Conservation (phyloP, 2,888 invertebrate species). For the Merodon equestris region DNA sequence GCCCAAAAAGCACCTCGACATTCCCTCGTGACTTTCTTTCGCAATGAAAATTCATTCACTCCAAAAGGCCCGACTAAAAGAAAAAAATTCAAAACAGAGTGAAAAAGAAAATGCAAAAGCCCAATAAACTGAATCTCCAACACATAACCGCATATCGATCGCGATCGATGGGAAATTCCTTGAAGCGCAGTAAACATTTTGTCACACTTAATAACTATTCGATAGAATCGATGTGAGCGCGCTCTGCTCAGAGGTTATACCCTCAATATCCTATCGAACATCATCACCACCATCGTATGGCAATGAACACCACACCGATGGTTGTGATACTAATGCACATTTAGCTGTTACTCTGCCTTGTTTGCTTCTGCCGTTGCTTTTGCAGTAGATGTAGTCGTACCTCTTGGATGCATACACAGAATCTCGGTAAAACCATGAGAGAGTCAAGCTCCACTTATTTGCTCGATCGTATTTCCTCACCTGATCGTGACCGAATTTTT, state of each 20-base stretch:
- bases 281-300: slow-evolving; percentile 63
- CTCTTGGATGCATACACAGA: no score
- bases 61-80: not conserved
- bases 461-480: slow-evolving; percentile 68
- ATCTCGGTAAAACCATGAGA: slow-evolving; percentile 57
- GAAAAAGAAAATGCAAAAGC: no score
- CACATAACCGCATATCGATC: slow-evolving; percentile 56
- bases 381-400: slow-evolving; percentile 5
- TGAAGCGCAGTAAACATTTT: slow-evolving; percentile 69
- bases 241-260: slow-evolving; percentile 62
- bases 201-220: slow-evolving; percentile 70
- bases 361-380: slow-evolving; percentile 28
- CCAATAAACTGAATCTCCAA: slow-evolving; percentile 14
- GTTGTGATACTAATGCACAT: slow-evolving; percentile 40
- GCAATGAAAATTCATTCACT: slow-evolving; percentile 40
- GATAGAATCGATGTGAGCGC: slow-evolving; percentile 63
- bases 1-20: not conserved
- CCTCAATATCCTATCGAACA: slow-evolving; percentile 67
- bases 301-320: slow-evolving; percentile 29
- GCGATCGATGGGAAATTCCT: slow-evolving; percentile 66
- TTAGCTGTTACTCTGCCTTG: not conserved
- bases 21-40: slow-evolving; percentile 56
- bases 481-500: slow-evolving; percentile 69
- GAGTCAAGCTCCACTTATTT: slow-evolving; percentile 69
- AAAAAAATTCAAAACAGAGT: no score